phyloP scores from a whole-genome alignment of 1,140 invertebrate genomes.

The Diploscapter pachys region DNA sequence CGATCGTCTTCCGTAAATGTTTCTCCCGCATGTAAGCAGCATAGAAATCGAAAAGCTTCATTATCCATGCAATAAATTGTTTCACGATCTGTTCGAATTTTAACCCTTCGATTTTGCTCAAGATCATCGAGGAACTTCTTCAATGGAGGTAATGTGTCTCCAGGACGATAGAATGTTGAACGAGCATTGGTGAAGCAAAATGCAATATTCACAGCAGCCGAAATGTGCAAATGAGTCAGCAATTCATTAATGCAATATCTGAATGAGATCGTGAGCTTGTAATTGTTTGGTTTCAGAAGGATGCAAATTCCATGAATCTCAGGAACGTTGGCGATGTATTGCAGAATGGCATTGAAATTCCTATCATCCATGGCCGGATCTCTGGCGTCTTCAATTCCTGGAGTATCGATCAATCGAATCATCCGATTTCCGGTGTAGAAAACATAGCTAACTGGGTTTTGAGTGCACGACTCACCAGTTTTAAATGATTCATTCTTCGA shows the following conservation, averaged over 20 bases:
- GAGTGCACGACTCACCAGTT: not conserved
- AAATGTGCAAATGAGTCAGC: not conserved
- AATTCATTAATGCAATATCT: not conserved
- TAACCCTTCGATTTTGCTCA: not conserved
- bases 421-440: not conserved
- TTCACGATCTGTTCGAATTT: too few species aligned
- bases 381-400: not conserved
- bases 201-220: conserved; percentile 1
- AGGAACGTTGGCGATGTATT: not conserved
- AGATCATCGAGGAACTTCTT: not conserved
- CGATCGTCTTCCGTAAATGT: not conserved
- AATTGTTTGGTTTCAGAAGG: too few species aligned
- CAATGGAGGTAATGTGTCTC: not conserved
- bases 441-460: not conserved
- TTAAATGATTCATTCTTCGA: too few species aligned
- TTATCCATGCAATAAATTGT: too few species aligned
- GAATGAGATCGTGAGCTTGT: too few species aligned
- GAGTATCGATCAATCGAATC: conserved; percentile 3
- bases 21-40: not conserved
- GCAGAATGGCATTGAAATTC: not conserved
- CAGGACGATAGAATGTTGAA: conserved; percentile 3
- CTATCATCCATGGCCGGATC: not conserved
- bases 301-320: conserved; percentile 7
- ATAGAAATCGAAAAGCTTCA: not conserved
- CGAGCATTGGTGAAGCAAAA: conserved; percentile 18